Conservation (phyloP, 2,113 vertebrate genomes). For the Prunella himalayana region DNA sequence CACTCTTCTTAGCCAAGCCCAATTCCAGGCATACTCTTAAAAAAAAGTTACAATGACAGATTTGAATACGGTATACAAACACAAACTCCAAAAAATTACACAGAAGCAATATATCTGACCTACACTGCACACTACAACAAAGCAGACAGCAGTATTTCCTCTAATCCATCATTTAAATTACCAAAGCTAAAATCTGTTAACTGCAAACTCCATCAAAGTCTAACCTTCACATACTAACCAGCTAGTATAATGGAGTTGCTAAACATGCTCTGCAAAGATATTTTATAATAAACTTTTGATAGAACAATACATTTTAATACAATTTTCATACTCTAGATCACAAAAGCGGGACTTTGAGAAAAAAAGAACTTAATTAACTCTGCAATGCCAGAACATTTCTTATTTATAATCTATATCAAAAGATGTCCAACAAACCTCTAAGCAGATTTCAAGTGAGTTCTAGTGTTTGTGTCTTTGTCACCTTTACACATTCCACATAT, state of each 20-base stretch:
- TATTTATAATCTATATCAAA: background rate
- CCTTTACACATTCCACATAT: background rate
- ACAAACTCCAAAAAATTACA: conserved; percentile 21
- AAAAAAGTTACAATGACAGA: conserved; percentile 49
- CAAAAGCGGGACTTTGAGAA: background rate
- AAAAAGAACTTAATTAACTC: background rate
- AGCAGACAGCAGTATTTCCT: background rate
- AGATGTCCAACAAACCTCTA: background rate
- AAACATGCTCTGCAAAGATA: background rate
- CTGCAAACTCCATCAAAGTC: background rate
- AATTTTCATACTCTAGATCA: background rate
- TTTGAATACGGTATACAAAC: conserved; percentile 46
- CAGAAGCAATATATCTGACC: conserved; percentile 25
- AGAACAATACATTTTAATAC: background rate
- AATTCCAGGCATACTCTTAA: conserved; percentile 48
- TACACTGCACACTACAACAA: background rate
- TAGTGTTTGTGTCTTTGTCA: background rate
- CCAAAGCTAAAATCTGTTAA: background rate
- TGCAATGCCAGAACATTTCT: background rate
- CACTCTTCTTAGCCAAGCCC: conserved; percentile 35
- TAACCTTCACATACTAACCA: background rate
- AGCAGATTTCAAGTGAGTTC: background rate
- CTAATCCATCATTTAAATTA: background rate
- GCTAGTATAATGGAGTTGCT: background rate
- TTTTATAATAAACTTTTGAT: background rate